Base-by-base conservation (phyloP, 2,888 invertebrate species). In the Lypha dubia region DNA sequence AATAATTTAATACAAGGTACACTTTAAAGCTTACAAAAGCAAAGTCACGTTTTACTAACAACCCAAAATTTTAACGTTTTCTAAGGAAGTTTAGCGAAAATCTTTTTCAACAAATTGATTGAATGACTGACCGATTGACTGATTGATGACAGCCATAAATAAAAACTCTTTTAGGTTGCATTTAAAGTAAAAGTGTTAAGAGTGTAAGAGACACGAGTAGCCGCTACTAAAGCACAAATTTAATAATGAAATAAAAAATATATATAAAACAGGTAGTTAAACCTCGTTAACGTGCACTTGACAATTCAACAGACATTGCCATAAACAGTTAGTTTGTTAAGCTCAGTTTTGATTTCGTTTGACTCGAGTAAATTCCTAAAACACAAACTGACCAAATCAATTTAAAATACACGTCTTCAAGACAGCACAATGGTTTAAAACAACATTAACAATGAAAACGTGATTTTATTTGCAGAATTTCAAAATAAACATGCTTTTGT, bases 221-320 rank as follows among this genome's bases (percentile, higher is more conserved):
- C 38, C 22, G n/a, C n/a, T n/a, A n/a, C n/a, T n/a, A n/a, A n/a
- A n/a, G n/a, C n/a, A 28, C 24, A 32, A n/a, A 56, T 46, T 41
- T 32, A 11, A 24, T 20, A 65, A n/a, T n/a, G n/a, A n/a, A n/a
- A n/a, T n/a, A n/a, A n/a, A n/a, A n/a, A n/a, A 56, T 15, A 65
- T 15, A 65, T 13, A 74, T 15, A 68, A 76, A 60, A 68, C 67
- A 77, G 56, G 58, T 46, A 67, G 22, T 35, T 75, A 44, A 56
- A 28, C 28, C 41, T 32, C 56, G 13, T 62, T 67, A 32, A 28
- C 32, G 49, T 46, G 41, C 60, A 71, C 58, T 84, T 84, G 83
- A 75, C 83, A 79, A 75, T 79, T 70, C 24, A 76, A 76, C 79
- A 84, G 84, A 76, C 79, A 60, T 46, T 44, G 46, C 79, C 83